Evolutionary conservation across 1,140 invertebrate genomes (phyloP).

Genomic region (Aphelinus atriplicis): DNA sequence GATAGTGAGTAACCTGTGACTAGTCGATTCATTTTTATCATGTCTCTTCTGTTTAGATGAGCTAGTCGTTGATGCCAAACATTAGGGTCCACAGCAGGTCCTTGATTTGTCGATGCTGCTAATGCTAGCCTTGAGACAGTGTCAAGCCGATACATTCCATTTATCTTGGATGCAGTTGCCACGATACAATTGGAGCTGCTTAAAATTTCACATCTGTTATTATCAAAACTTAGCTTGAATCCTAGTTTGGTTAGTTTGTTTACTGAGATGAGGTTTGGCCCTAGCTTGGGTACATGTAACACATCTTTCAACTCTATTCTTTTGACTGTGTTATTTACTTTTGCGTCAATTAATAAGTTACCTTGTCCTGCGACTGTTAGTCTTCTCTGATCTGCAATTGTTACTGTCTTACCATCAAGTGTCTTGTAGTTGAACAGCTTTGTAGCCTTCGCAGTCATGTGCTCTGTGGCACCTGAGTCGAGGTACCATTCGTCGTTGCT

Average conservation of each 20-base stretch:
- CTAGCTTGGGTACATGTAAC: slow-evolving; percentile 55
- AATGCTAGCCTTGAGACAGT: slow-evolving; percentile 43
- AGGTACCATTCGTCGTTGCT: background rate
- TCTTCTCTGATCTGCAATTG: background rate
- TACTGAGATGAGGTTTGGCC: slow-evolving; percentile 57
- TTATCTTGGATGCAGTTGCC: slow-evolving; percentile 3
- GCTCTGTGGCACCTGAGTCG: background rate
- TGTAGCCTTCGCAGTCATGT: background rate
- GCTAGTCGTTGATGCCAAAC: slow-evolving; percentile 46
- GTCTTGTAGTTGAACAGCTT: background rate
- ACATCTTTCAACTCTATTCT: slow-evolving; percentile 51
- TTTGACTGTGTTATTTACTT: too few species aligned
- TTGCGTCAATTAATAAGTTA: too few species aligned
- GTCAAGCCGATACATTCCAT: background rate
- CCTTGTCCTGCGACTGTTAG: background rate
- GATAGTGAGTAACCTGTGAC: slow-evolving; percentile 34
- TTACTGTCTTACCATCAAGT: background rate
- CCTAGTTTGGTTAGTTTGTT: slow-evolving; percentile 48
- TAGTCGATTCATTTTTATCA: slow-evolving; percentile 39
- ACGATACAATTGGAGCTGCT: slow-evolving; percentile 8
- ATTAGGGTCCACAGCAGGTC: too few species aligned
- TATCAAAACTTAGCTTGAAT: slow-evolving; percentile 19
- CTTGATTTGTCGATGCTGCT: too few species aligned
- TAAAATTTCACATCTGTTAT: slow-evolving; percentile 20
- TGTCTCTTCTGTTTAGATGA: slow-evolving; percentile 41